A percentile compares a stretch with the other conserved stretches of the same genome.
These are phyloP conservation scores for Luperina nickerlii DNA, from an alignment of 2,888 invertebrate genomes.

Conservation along the genomic window DNA sequence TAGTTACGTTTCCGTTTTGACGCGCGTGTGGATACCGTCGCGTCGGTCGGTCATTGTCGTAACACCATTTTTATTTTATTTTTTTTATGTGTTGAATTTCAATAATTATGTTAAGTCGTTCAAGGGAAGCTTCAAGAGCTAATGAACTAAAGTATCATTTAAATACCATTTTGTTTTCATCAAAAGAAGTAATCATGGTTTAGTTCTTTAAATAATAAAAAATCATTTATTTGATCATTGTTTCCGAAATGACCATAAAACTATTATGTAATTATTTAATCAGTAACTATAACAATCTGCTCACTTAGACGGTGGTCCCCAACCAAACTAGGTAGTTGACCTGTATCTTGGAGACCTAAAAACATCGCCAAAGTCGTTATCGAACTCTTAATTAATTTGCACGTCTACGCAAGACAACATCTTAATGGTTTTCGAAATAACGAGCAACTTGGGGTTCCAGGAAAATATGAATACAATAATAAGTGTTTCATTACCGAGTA, in stretches of 20 bases:
- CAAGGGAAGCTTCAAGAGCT: neutral
- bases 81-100: neutral
- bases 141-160: slow-evolving; percentile 5
- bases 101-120: neutral
- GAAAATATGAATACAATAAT: slow-evolving; percentile 35
- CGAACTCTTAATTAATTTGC: slow-evolving; percentile 31
- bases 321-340: neutral
- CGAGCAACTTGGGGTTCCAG: slow-evolving; percentile 21
- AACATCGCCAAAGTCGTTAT: slow-evolving; percentile 1
- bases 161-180: slow-evolving; percentile 1
- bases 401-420: slow-evolving; percentile 20
- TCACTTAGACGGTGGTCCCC: neutral
- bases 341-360: slow-evolving; percentile 3
- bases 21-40: slow-evolving; percentile 15
- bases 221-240: neutral
- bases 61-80: neutral
- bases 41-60: neutral
- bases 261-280: neutral
- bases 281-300: neutral
- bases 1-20: slow-evolving; percentile 19
- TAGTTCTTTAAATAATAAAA: slow-evolving; percentile 15
- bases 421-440: slow-evolving; percentile 52
- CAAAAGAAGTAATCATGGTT: neutral
- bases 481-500: slow-evolving; percentile 26
- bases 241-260: neutral